A percentile compares a stretch with the other conserved stretches of the same genome.
phyloP scores from a whole-genome alignment of 2,888 invertebrate species.

The Bugulina stolonifera region DNA sequence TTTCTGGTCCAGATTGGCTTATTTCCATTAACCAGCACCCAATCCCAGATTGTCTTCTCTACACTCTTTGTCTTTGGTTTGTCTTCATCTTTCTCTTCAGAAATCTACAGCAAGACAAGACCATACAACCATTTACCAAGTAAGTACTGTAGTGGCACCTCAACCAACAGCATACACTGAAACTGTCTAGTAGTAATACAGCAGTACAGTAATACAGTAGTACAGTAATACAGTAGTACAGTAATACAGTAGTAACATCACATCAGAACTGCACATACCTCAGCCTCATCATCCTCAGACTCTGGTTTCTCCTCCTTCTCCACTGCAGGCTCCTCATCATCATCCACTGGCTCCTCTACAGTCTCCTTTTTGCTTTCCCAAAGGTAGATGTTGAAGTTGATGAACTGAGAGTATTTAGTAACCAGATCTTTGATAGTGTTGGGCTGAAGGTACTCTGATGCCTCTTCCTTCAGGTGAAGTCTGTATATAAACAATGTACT shows the following conservation, averaged over 20 bases:
- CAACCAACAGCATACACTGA: too few species aligned
- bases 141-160: too few species aligned
- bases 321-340: conserved; percentile 54
- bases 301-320: conserved; percentile 32
- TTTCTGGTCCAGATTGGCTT: conserved; percentile 99
- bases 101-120: neutral
- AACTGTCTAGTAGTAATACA: neutral
- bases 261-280: conserved; percentile 27
- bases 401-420: conserved; percentile 98
- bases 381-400: conserved; percentile 95
- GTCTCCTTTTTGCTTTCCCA: conserved; percentile 78
- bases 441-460: conserved; percentile 87
- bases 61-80: conserved; percentile 79
- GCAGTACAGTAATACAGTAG: too few species aligned
- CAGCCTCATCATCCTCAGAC: conserved; percentile 29
- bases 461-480: conserved; percentile 91
- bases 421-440: conserved; percentile 83
- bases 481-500: conserved; percentile 57
- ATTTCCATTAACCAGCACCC: conserved; percentile 90
- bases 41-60: conserved; percentile 95
- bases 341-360: conserved; percentile 65
- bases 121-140: too few species aligned
- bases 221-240: too few species aligned
- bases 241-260: too few species aligned
- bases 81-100: conserved; percentile 58